Percentiles rank a stretch among this genome's conserved stretches.
Conservation (phyloP, 2,888 invertebrate genomes). For the Cenopis cana region DNA sequence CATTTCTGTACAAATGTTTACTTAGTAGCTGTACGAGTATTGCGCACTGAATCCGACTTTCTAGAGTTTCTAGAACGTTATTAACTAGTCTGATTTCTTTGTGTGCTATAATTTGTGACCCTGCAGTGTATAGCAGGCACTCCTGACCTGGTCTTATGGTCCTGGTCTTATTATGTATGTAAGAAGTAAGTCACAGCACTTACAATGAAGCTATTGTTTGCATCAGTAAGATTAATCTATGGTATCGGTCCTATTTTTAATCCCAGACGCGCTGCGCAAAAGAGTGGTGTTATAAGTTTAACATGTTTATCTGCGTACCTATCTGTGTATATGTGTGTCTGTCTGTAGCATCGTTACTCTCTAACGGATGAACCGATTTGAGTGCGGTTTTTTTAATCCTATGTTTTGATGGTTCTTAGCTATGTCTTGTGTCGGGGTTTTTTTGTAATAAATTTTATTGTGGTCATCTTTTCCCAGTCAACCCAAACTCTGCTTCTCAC, state of each 20-base stretch:
- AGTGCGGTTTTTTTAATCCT: too few species aligned
- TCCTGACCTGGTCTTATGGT: not conserved
- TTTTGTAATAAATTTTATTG: not conserved
- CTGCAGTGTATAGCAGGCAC: not conserved
- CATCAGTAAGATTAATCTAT: not conserved
- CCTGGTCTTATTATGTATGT: not conserved
- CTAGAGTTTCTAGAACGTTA: constrained; percentile 7
- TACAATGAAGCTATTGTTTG: not conserved
- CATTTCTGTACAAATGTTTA: constrained; percentile 56
- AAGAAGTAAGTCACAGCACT: not conserved
- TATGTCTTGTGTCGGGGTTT: too few species aligned
- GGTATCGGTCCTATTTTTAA: too few species aligned
- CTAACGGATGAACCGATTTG: too few species aligned
- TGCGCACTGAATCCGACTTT: constrained; percentile 15
- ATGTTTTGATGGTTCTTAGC: too few species aligned
- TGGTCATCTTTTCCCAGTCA: not conserved
- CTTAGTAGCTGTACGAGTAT: constrained; percentile 42
- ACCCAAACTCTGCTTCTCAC: not conserved
- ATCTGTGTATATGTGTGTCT: too few species aligned
- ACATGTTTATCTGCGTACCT: too few species aligned
- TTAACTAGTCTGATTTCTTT: not conserved
- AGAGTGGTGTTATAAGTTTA: too few species aligned
- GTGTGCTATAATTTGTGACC: not conserved
- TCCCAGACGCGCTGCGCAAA: too few species aligned
- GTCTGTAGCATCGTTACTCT: too few species aligned